A percentile compares a stretch with the other conserved stretches of the same genome.
Conservation (phyloP, 1,140 invertebrate species). For the Anastrepha obliqua region DNA sequence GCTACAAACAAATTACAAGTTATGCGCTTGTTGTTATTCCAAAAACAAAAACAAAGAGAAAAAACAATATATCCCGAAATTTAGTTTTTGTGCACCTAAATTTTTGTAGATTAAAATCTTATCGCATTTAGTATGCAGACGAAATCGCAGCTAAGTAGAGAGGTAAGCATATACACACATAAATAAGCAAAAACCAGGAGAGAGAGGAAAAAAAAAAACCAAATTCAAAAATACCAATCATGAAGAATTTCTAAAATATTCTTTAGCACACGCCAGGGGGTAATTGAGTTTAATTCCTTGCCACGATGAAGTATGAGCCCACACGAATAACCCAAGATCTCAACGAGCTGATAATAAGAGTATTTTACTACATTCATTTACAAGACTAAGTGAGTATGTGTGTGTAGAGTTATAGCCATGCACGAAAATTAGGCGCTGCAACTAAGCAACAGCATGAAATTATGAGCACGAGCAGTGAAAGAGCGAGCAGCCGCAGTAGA, state of each 20-base stretch:
- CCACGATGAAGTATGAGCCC: conserved; percentile 27
- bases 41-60: neutral
- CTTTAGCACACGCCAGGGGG: conserved; percentile 50
- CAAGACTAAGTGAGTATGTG: neutral
- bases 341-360: neutral
- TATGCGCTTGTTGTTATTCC: neutral
- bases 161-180: neutral
- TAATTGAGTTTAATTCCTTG: conserved; percentile 48
- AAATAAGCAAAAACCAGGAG: neutral
- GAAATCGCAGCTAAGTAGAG: conserved; percentile 28
- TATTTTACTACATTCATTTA: neutral
- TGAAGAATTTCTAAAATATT: conserved; percentile 26
- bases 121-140: conserved; percentile 45
- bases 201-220: neutral
- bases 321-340: conserved; percentile 14
- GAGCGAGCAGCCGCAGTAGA: neutral
- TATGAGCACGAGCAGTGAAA: conserved; percentile 19
- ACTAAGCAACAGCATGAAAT: neutral
- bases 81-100: conserved; percentile 21
- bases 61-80: neutral
- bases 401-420: neutral
- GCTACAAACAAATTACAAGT: neutral
- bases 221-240: neutral
- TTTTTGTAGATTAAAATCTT: conserved; percentile 48
- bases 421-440: neutral